These are phyloP conservation scores for Montipora foliosa DNA, from an alignment of 64 coral and sea anemone species.

Conservation along the genomic window DNA sequence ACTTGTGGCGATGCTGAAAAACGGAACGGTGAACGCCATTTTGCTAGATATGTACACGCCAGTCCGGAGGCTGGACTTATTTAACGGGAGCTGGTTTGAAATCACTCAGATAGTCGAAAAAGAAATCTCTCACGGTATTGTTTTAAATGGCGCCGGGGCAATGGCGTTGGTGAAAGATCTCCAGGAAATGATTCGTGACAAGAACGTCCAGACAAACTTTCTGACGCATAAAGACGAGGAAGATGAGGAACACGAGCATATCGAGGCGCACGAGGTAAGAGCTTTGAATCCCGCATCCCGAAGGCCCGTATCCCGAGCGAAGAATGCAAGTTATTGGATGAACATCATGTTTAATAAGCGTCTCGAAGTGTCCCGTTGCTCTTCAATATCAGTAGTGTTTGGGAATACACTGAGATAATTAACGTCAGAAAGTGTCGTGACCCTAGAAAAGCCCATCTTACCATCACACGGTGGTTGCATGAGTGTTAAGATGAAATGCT, in stretches of 20 bases:
- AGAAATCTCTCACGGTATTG: constrained; percentile 23
- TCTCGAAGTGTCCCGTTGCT: too few species aligned
- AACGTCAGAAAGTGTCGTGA: too few species aligned
- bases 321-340: too few species aligned
- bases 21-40: neutral
- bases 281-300: neutral
- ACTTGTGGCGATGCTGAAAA: neutral
- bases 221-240: neutral
- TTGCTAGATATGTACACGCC: constrained; percentile 27
- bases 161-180: neutral
- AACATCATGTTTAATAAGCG: too few species aligned
- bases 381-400: too few species aligned
- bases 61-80: constrained; percentile 7
- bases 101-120: constrained; percentile 1
- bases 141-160: neutral
- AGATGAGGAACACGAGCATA: neutral
- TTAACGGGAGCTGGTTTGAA: constrained; percentile 1
- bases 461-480: too few species aligned
- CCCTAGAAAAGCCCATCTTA: too few species aligned
- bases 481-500: too few species aligned
- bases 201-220: constrained; percentile 9
- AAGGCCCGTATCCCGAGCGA: too few species aligned
- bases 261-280: neutral
- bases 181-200: constrained; percentile 12
- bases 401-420: too few species aligned